Base-by-base conservation (phyloP, 2,797 vertebrate species). In the Pteropus rufus region DNA sequence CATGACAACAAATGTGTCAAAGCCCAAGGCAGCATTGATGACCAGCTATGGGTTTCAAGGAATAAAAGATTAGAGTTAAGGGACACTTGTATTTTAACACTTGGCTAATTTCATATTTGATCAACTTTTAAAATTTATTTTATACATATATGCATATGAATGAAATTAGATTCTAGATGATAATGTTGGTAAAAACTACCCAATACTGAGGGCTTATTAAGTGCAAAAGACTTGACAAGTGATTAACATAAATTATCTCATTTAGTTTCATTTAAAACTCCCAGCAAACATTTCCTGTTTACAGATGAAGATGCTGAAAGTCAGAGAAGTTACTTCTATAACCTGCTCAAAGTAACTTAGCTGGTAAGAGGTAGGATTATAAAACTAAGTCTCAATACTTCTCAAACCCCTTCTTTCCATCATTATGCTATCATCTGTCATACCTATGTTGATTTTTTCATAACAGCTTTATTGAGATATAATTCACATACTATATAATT, bases 1-100 rank as follows among this genome's bases (percentile, higher is more conserved):
- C 99, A 99, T 99, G 95, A 99, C 99, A 31, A 99, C 99, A 96
- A 99, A 99, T 0, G 99, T 99, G 98, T 99, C 99, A 90, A 99
- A 99, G 7, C 99, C 99, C 36, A 99, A 96, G 58, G 99, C 99
- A 24, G 99, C 99, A 31, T 99, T 99, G 97, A 99, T 99, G 97
- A 99, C 99, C 67, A 99, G 98, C 99, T 99, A 91, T 3, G 76
- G 56, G 49, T 77, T 67, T 77, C 56, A 92, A 98, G 80, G 95
- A 82, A 85, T 3, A 96, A 97, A 97, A 95, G 49, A 87, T 77
- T 14, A 89, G 79, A 56, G 82, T 73, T 82, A 88, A 54, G 31
- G 95, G n/a, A 96, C 18, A 34, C 9, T 73, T 21, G 26, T 1
- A 84, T 21, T 58, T 77, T 49, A 91, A 82, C 21, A 4, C 21